Evolutionary conservation across 64 coral and sea anemone genomes (phyloP).

Genomic region (Stichodactyla helianthus): DNA sequence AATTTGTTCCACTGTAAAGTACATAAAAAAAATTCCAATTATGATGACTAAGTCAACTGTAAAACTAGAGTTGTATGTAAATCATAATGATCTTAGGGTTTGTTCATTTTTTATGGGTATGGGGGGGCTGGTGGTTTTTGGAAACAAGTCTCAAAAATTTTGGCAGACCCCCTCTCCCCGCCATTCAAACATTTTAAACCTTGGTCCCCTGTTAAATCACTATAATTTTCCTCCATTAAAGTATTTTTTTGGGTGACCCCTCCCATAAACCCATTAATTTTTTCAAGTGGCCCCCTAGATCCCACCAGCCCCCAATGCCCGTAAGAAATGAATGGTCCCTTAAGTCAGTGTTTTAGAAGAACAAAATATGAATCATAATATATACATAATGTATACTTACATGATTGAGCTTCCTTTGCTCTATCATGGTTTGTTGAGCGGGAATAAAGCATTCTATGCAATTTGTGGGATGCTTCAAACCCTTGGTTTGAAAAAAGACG

Average conservation of each 20-base stretch:
- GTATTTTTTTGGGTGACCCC: neutral
- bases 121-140: neutral
- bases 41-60: constrained; percentile 4
- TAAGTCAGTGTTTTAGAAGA: neutral
- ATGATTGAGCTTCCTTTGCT: constrained; percentile 15
- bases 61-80: neutral
- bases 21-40: neutral
- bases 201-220: neutral
- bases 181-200: neutral
- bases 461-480: constrained; percentile 45
- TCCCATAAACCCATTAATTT: no score
- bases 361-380: neutral
- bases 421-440: constrained; percentile 38
- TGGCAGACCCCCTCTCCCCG: neutral
- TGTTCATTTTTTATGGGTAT: neutral
- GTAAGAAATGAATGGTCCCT: neutral
- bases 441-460: constrained; percentile 29
- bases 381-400: constrained; percentile 17
- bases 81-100: neutral
- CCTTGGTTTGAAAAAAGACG: constrained; percentile 25
- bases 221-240: neutral
- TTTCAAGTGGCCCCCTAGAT: no score
- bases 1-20: constrained; percentile 28
- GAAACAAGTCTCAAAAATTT: neutral
- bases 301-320: no score